These are phyloP conservation scores for Zaprionus kolodkinae DNA, from an alignment of 1,140 invertebrate genomes.

Conservation along the genomic window DNA sequence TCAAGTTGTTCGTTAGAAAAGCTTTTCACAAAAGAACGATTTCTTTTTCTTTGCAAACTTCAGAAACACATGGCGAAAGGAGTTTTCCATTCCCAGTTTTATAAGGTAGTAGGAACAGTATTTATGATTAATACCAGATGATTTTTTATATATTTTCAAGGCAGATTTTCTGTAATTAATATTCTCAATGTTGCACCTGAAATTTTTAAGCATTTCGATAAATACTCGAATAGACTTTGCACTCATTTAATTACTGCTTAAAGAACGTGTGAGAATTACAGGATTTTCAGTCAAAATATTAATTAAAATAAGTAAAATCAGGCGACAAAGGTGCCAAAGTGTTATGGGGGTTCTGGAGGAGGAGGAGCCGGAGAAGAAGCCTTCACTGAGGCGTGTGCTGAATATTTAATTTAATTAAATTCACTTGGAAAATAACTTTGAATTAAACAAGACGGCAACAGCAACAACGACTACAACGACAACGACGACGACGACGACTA, in stretches of 20 bases:
- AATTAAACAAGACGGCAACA: slow-evolving; percentile 53
- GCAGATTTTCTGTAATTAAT: background rate
- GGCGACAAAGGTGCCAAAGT: slow-evolving; percentile 44
- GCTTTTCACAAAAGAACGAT: slow-evolving; percentile 3
- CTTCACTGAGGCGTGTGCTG: slow-evolving; percentile 64
- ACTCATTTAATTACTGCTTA: slow-evolving; percentile 7
- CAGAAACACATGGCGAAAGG: background rate
- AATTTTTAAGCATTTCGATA: background rate
- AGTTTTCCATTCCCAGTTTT: background rate
- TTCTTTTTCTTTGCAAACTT: background rate
- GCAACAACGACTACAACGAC: slow-evolving; percentile 44
- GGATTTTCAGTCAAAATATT: slow-evolving; percentile 51
- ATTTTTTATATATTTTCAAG: background rate
- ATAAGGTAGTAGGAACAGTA: background rate
- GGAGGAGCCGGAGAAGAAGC: background rate
- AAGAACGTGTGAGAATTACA: slow-evolving; percentile 60
- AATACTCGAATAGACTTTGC: background rate
- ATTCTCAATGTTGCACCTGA: background rate
- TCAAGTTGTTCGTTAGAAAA: slow-evolving; percentile 16
- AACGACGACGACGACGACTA: slow-evolving; percentile 25
- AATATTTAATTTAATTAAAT: slow-evolving; percentile 83
- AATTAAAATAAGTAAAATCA: slow-evolving; percentile 61
- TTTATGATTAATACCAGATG: background rate
- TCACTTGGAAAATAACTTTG: slow-evolving; percentile 80
- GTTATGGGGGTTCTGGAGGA: slow-evolving; percentile 14